A percentile compares a stretch with the other conserved stretches of the same genome.
These are phyloP conservation scores for Octonoba sinensis DNA, from an alignment of 2,888 invertebrate species.

Conservation along the genomic window DNA sequence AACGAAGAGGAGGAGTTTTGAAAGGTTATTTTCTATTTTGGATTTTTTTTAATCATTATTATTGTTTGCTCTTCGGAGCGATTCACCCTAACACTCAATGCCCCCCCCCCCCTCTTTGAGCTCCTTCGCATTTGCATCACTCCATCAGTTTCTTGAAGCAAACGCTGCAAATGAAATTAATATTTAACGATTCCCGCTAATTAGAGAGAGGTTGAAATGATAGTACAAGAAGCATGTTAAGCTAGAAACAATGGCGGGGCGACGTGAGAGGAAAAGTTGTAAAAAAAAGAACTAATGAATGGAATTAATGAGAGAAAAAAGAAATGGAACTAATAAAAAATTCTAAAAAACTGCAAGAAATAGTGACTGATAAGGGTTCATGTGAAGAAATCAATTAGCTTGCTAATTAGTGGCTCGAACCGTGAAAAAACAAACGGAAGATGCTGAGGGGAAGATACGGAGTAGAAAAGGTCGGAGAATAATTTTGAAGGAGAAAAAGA, in stretches of 20 bases:
- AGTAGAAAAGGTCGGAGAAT: not conserved
- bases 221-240: slow-evolving; percentile 24
- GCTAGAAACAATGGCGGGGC: not conserved
- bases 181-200: slow-evolving; percentile 63
- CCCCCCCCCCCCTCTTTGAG: not conserved
- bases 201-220: slow-evolving; percentile 52
- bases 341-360: slow-evolving; percentile 28
- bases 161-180: slow-evolving; percentile 63
- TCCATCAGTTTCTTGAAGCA: slow-evolving; percentile 58
- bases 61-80: slow-evolving; percentile 5
- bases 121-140: slow-evolving; percentile 41
- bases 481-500: slow-evolving; percentile 34
- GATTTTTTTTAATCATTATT: slow-evolving; percentile 17
- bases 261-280: slow-evolving; percentile 30
- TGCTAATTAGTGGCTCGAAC: slow-evolving; percentile 62
- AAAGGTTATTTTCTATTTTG: slow-evolving; percentile 57
- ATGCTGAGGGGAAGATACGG: slow-evolving; percentile 12
- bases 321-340: no score
- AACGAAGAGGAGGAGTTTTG: slow-evolving; percentile 42
- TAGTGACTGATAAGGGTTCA: slow-evolving; percentile 56
- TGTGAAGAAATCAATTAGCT: slow-evolving; percentile 64
- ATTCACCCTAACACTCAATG: slow-evolving; percentile 3
- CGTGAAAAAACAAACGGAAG: slow-evolving; percentile 60
- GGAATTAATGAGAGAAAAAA: no score
- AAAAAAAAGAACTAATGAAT: not conserved